phyloP scores from a whole-genome alignment of 2,113 vertebrate genomes.

The Phainopepla nitens region DNA sequence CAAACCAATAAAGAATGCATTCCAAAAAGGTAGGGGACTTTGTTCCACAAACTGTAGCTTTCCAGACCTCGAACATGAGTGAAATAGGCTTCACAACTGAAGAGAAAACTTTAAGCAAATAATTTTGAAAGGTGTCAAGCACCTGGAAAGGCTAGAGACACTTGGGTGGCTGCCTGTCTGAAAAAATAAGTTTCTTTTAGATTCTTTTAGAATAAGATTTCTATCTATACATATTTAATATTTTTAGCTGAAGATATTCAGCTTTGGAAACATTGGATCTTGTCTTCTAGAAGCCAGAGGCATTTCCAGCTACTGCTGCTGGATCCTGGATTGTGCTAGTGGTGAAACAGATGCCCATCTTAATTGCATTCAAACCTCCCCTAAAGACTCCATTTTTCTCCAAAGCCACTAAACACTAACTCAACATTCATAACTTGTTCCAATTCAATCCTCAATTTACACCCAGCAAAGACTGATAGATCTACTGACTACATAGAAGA shows the following conservation, averaged over 20 bases:
- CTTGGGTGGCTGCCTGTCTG: background rate
- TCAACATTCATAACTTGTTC: constrained; percentile 12
- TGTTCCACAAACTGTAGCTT: background rate
- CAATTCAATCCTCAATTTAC: constrained; percentile 26
- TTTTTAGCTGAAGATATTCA: background rate
- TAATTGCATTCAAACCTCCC: background rate
- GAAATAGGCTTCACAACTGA: background rate
- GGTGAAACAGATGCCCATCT: constrained; percentile 19
- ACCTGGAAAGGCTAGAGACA: background rate
- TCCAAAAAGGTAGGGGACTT: background rate
- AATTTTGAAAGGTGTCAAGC: background rate
- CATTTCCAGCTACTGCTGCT: constrained; percentile 28
- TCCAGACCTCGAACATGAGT: background rate
- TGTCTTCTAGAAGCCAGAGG: background rate
- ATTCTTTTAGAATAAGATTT: background rate
- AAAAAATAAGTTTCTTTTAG: background rate
- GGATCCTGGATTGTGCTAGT: background rate
- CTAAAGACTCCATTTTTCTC: constrained; percentile 23
- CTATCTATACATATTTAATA: background rate
- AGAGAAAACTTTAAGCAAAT: background rate
- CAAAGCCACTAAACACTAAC: constrained; percentile 2
- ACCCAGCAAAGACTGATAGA: constrained; percentile 20
- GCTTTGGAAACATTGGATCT: background rate
- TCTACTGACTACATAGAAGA: constrained; percentile 6
- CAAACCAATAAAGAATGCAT: background rate